Evolutionary conservation across 2,888 invertebrate genomes (phyloP).

Genomic region (Epiblema foenella): DNA sequence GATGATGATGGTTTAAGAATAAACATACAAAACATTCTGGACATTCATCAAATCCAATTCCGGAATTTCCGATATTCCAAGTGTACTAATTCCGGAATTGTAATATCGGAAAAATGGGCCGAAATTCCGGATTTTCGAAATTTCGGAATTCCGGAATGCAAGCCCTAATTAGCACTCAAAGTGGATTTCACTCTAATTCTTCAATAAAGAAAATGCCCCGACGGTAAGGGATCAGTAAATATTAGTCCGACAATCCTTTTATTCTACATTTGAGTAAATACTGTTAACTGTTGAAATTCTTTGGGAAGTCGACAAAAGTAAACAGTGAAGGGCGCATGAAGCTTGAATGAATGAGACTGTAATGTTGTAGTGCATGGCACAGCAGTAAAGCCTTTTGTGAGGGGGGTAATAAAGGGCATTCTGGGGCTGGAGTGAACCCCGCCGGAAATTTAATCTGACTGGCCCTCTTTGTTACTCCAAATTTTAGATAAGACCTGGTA

Average conservation of each 20-base stretch:
- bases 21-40: too few species aligned
- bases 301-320: slow-evolving; percentile 58
- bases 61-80: too few species aligned
- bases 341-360: slow-evolving; percentile 68
- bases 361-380: slow-evolving; percentile 76
- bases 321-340: slow-evolving; percentile 54
- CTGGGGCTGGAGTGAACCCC: slow-evolving; percentile 78
- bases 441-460: slow-evolving; percentile 81
- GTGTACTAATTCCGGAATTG: too few species aligned
- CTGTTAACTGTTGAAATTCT: slow-evolving; percentile 52
- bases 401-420: slow-evolving; percentile 79
- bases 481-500: slow-evolving; percentile 76
- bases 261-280: slow-evolving; percentile 48
- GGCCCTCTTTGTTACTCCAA: slow-evolving; percentile 74
- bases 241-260: slow-evolving; percentile 42
- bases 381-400: slow-evolving; percentile 71
- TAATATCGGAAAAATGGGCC: too few species aligned
- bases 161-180: too few species aligned
- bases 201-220: slow-evolving; percentile 29
- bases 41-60: too few species aligned
- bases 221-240: slow-evolving; percentile 40
- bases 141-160: too few species aligned
- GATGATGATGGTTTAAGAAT: too few species aligned
- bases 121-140: too few species aligned
- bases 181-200: slow-evolving; percentile 39